Percentiles rank a stretch among this genome's conserved stretches.
These are phyloP conservation scores for Pocillopora grandis DNA, from an alignment of 92 coral and sea anemone species.

Conservation along the genomic window DNA sequence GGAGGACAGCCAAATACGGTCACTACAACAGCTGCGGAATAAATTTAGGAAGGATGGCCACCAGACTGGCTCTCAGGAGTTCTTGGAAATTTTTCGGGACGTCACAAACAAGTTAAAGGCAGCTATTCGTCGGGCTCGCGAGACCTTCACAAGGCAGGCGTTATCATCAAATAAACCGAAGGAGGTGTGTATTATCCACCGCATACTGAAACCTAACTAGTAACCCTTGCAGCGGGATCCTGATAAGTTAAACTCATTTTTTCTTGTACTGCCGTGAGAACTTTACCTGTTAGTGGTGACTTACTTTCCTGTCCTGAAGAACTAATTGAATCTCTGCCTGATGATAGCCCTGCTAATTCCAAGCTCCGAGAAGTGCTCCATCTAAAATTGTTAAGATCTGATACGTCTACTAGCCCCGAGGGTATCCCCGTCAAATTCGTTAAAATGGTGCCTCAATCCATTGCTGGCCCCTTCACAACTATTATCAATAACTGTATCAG, in stretches of 20 bases:
- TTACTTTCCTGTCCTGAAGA: too few relatives aligned
- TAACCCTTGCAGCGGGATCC: conserved; percentile 49
- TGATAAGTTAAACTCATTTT: conserved; percentile 28
- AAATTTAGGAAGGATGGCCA: conserved; percentile 45
- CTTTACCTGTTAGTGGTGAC: too few relatives aligned
- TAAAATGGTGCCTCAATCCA: too few relatives aligned
- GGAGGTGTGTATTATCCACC: conserved; percentile 45
- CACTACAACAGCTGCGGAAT: conserved; percentile 33
- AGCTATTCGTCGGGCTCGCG: conserved; percentile 41
- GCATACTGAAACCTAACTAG: conserved; percentile 36
- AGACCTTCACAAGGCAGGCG: conserved; percentile 41
- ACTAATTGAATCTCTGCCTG: too few relatives aligned
- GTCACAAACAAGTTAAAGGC: conserved; percentile 48
- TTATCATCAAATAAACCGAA: conserved; percentile 46
- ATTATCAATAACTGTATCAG: neutral
- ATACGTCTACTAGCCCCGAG: too few relatives aligned
- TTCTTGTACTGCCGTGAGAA: conserved; percentile 43
- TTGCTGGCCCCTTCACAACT: too few relatives aligned
- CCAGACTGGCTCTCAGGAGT: conserved; percentile 33
- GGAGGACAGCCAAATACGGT: conserved; percentile 40
- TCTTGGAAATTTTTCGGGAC: conserved; percentile 40
- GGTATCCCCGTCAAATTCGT: too few relatives aligned
- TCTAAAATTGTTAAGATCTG: too few relatives aligned
- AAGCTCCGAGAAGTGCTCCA: too few relatives aligned
- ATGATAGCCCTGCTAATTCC: too few relatives aligned